Conservation (phyloP, 2,888 invertebrate species). For the Lapara coniferarum region DNA sequence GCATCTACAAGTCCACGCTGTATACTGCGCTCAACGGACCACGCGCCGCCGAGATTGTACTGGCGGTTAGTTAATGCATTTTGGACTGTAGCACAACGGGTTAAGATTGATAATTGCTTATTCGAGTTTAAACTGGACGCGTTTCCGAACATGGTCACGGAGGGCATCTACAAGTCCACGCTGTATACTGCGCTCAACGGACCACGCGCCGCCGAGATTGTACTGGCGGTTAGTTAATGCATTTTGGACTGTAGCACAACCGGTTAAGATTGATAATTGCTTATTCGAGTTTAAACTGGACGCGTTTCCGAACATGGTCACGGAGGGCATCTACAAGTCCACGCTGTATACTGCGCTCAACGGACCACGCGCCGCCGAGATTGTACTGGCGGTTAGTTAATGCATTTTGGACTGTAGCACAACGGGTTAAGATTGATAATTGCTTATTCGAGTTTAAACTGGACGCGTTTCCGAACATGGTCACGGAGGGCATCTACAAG, state of each 20-base stretch:
- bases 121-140: constrained; percentile 80
- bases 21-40: constrained; percentile 56
- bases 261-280: neutral
- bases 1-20: constrained; percentile 88
- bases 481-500: constrained; percentile 90
- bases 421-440: neutral
- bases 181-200: constrained; percentile 60
- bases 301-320: constrained; percentile 85
- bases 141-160: constrained; percentile 86
- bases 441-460: constrained; percentile 82
- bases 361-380: too few species aligned
- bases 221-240: constrained; percentile 80
- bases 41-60: constrained; percentile 88
- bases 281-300: constrained; percentile 67
- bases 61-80: constrained; percentile 76
- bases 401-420: constrained; percentile 17
- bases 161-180: constrained; percentile 90
- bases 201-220: constrained; percentile 87
- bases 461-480: constrained; percentile 84
- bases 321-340: constrained; percentile 92
- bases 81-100: constrained; percentile 1
- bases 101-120: too few species aligned
- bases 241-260: neutral
- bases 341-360: constrained; percentile 66
- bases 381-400: constrained; percentile 84